Evolutionary conservation across 2,888 invertebrate species (phyloP), one percentile per base, ranked within the genome.

Genomic region (Agrochola lychnidis): DNA sequence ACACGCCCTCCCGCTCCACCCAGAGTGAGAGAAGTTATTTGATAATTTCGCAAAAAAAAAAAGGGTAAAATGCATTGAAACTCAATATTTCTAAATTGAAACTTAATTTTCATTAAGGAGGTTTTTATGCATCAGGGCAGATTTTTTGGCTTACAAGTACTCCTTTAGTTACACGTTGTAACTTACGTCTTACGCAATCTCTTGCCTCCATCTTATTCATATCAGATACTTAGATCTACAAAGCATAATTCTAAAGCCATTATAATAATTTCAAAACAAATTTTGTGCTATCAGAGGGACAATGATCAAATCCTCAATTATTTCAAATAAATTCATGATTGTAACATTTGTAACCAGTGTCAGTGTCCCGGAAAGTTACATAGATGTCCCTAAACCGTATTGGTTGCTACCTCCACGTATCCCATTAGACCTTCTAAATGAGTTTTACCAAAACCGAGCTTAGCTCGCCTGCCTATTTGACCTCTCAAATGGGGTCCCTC

Each of bases 381-480:
- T 74, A 59, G 36, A 70, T 73, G 51, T 51, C 70, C 56, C 45
- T 59, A 72, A 66, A 75, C 71, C 76, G 66, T 81, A 83, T 76
- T 71, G 78, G 73, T 85, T 75, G 61, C 51, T 73, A n/a, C 69
- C 63, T 70, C 66, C 51, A 64, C 71, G 70, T 76, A 78, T 74
- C 68, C 76, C 61, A 83, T 87, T 87, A 85, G 78, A 82, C 82
- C 81, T 72, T 78, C 79, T 61, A 83, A 87, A 86, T 86, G 84
- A 88, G 86, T 80, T 87, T 87, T 63, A 71, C 72, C 78, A 71
- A 83, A 86, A 83, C 84, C 78, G 77, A 86, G 84, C 82, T 83
- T 82, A 87, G 78, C 63, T 80, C 70, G 74, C 48, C 59, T 82
- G 80, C 77, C 80, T 76, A 82, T 84, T 87, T 78, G 81, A 80